These are phyloP conservation scores for Nanorana parkeri DNA, from an alignment of 2,113 vertebrate genomes.

Conservation along the genomic window DNA sequence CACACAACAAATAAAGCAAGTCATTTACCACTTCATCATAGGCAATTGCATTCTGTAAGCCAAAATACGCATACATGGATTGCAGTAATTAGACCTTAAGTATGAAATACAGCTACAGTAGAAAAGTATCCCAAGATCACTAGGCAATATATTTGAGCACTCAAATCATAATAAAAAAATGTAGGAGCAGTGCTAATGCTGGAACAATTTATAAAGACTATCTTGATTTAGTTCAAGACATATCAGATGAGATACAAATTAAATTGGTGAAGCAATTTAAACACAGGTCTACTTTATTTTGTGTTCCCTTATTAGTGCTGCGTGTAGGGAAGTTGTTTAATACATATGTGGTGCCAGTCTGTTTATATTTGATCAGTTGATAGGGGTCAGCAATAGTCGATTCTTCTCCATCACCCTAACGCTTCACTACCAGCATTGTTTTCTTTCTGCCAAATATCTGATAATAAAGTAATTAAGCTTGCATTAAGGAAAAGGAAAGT, in stretches of 20 bases:
- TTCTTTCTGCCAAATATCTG: no score
- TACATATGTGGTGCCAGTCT: no score
- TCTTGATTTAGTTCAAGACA: background rate
- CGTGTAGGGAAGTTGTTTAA: no score
- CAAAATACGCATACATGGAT: background rate
- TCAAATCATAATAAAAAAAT: background rate
- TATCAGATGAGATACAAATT: background rate
- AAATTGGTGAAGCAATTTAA: background rate
- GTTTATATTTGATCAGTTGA: no score
- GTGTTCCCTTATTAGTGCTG: no score
- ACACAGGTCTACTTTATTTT: background rate
- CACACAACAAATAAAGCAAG: slow-evolving; percentile 11
- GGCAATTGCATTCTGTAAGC: slow-evolving; percentile 2
- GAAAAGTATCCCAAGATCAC: background rate
- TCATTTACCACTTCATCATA: background rate
- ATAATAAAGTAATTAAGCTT: no score
- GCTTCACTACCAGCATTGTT: no score
- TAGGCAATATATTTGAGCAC: background rate
- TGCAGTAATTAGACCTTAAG: background rate
- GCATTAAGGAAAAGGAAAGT: no score
- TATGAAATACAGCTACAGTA: background rate
- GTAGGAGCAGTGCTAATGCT: background rate
- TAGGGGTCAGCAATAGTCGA: no score
- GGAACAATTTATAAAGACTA: background rate
- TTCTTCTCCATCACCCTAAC: no score